phyloP scores from a whole-genome alignment of 1,140 invertebrate genomes.

The Drosophila persimilis region DNA sequence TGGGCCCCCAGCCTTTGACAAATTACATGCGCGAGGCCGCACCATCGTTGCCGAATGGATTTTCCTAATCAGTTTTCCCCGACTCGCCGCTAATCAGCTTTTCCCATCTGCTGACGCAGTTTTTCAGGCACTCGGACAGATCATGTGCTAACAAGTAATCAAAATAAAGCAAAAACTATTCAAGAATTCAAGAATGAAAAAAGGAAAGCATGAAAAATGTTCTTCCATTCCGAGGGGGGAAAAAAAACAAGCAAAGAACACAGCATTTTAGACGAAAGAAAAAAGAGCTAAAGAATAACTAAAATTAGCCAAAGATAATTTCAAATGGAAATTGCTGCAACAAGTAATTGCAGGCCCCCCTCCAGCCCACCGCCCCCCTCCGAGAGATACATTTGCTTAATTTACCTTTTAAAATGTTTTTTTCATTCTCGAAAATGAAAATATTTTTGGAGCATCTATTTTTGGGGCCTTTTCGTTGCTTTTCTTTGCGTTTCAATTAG shows the following conservation, averaged over 20 bases:
- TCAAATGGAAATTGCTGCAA: conserved; percentile 39
- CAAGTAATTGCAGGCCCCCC: conserved; percentile 54
- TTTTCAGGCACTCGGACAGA: conserved; percentile 10
- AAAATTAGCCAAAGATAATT: conserved; percentile 44
- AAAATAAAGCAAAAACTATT: conserved; percentile 9
- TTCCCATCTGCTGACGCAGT: conserved; percentile 46
- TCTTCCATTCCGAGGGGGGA: conserved; percentile 5
- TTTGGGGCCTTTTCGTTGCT: conserved; percentile 4
- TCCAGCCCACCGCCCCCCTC: background rate
- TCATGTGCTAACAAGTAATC: conserved; percentile 31
- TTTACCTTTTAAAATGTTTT: conserved; percentile 73
- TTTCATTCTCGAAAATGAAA: conserved; percentile 46
- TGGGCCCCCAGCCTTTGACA: conserved; percentile 39
- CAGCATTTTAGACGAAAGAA: background rate
- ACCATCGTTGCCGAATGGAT: conserved; percentile 17
- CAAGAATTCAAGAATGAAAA: conserved; percentile 7
- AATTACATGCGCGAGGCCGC: conserved; percentile 21
- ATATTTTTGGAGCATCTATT: conserved; percentile 44
- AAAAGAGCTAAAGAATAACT: conserved; percentile 11
- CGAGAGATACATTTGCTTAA: conserved; percentile 47
- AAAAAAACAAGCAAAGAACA: no score
- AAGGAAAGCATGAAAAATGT: conserved; percentile 30
- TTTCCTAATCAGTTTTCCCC: conserved; percentile 26
- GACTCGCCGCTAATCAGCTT: conserved; percentile 20
- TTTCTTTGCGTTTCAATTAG: conserved; percentile 30